A percentile compares a stretch with the other conserved stretches of the same genome.
phyloP scores from a whole-genome alignment of 2,797 vertebrate species.

The Macrochelys suwanniensis region DNA sequence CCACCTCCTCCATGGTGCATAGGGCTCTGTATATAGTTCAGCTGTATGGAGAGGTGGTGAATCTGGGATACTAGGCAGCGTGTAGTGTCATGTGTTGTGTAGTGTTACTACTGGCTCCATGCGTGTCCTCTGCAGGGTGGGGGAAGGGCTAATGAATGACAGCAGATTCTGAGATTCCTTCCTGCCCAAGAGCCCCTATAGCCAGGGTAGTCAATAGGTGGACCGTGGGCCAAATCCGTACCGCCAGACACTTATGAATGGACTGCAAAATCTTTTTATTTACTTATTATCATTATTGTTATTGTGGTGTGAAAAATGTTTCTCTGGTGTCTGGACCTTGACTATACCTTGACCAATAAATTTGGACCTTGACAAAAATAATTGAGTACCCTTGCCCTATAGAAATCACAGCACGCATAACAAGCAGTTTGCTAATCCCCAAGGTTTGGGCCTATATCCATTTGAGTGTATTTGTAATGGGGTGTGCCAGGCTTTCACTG shows the following conservation, averaged over 20 bases:
- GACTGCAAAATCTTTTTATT: too few relatives aligned
- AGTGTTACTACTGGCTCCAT: neutral
- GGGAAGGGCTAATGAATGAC: neutral
- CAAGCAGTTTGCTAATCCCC: neutral
- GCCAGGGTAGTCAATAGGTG: too few relatives aligned
- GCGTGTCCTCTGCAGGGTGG: neutral
- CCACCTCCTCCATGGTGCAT: neutral
- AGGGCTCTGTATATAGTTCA: rapidly evolving
- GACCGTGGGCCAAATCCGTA: too few relatives aligned
- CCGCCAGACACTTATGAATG: too few relatives aligned
- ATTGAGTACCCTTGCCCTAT: too few relatives aligned
- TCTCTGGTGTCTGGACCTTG: too few relatives aligned
- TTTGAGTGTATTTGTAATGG: neutral
- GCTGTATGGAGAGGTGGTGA: rapidly evolving
- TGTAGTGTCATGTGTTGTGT: neutral
- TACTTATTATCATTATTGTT: too few relatives aligned
- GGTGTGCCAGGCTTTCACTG: neutral
- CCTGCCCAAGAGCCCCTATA: neutral
- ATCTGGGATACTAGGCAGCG: neutral
- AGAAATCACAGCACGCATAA: neutral
- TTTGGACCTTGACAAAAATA: too few relatives aligned
- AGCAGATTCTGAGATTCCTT: neutral
- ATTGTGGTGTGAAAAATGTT: too few relatives aligned
- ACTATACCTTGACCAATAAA: too few relatives aligned
- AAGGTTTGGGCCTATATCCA: neutral